These are phyloP conservation scores for Malachius bipustulatus DNA, from an alignment of 2,888 invertebrate species.

Conservation along the genomic window DNA sequence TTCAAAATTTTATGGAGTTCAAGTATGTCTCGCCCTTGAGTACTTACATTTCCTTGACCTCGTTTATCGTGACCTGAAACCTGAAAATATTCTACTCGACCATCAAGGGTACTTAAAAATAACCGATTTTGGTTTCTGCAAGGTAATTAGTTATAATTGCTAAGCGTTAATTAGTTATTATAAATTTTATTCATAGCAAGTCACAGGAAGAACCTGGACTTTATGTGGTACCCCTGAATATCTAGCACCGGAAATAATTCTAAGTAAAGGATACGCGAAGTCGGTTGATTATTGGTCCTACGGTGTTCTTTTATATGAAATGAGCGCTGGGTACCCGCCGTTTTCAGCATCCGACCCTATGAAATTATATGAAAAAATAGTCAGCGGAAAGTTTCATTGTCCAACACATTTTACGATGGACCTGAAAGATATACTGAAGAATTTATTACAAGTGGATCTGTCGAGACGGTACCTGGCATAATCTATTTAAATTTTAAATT, in stretches of 20 bases:
- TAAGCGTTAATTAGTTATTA: neutral
- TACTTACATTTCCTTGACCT: constrained; percentile 81
- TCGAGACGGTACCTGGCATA: constrained; percentile 58
- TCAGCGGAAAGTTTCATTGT: constrained; percentile 76
- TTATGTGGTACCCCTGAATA: constrained; percentile 95
- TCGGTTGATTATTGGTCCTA: constrained; percentile 96
- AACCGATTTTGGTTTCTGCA: constrained; percentile 92
- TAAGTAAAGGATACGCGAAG: constrained; percentile 81
- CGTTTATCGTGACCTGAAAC: constrained; percentile 84
- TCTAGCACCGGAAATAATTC: constrained; percentile 81
- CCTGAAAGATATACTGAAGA: constrained; percentile 70
- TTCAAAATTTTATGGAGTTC: constrained; percentile 79
- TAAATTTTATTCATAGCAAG: constrained; percentile 30
- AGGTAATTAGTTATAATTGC: constrained; percentile 34
- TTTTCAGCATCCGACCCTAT: constrained; percentile 86
- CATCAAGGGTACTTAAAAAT: constrained; percentile 69
- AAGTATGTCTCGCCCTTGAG: constrained; percentile 80
- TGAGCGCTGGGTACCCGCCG: constrained; percentile 85
- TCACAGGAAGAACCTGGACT: constrained; percentile 72
- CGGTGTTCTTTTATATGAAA: constrained; percentile 77
- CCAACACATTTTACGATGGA: constrained; percentile 71
- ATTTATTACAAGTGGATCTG: constrained; percentile 69
- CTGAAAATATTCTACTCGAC: constrained; percentile 82
- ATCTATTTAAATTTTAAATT: too few species aligned
- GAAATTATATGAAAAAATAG: constrained; percentile 89